Base-by-base conservation (phyloP, 2,113 vertebrate genomes). In the Gorsachius goisagi region DNA sequence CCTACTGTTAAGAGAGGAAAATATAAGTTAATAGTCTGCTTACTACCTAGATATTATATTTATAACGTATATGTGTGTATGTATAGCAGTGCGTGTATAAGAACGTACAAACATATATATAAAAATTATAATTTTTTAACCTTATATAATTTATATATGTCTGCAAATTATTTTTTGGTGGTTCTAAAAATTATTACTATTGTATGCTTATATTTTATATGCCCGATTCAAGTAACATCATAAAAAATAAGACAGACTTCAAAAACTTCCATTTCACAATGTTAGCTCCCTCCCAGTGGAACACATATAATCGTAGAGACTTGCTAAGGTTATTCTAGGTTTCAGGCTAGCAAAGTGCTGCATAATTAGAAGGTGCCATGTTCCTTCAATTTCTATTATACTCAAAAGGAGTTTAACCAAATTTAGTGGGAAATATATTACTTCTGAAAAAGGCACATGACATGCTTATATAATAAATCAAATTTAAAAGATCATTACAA, bases 1-100 rank as follows among this genome's bases (percentile, higher is more conserved):
- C 64, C 77, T 66, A 62, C 88, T 90, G 77, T 93, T 98, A 85
- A 96, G 92, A 85, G 97, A 92, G 85, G 96, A 91, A 98, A 97
- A 96, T 95, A 15, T 93, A 96, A 94, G 90, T 66, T 73, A 97
- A 93, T 94, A 9, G 6, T 76, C 89, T 91, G 85, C 50, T 85
- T 92, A 82, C 67, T 91, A 52, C 59, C 62, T 94, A 58, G 23
- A 66, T 88, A 72, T 78, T 94, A 60, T 85, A 23, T 91, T 93
- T 90, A 88, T 89, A 63, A 37, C 69, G 7, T 53, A 5, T 55
- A 4, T 60, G 5, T 58, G 8, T 45, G 47, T 66, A 5, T 60
- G 28, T 81, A 32, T 21, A 58, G 16, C 12, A 75, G 11, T 50
- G 9, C 3, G 3, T 24, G 12, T 32, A 3, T 74, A 44, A 90